A percentile compares a stretch with the other conserved stretches of the same genome.
Conservation (phyloP, 2,888 invertebrate species). For the Endomychus coccineus region DNA sequence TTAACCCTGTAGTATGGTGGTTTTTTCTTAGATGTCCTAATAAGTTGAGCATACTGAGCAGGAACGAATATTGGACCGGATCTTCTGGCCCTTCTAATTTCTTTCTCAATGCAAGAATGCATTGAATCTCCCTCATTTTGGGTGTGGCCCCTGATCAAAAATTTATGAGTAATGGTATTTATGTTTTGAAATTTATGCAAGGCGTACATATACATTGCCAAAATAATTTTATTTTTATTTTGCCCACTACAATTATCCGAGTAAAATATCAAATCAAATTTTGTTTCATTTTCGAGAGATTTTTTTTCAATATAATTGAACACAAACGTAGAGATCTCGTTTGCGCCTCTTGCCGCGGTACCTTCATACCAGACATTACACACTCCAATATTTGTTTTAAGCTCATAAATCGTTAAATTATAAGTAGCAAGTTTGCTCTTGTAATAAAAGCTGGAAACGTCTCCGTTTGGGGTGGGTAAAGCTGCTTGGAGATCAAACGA, state of each 20-base stretch:
- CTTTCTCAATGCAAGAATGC: constrained; percentile 10
- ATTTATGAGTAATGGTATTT: constrained; percentile 11
- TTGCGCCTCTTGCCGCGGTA: constrained; percentile 30
- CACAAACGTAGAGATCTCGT: constrained; percentile 34
- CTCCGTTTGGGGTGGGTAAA: constrained; percentile 31
- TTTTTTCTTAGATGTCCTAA: background rate
- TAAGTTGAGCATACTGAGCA: background rate
- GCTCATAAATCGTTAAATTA: constrained; percentile 30
- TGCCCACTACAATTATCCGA: constrained; percentile 29
- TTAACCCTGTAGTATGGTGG: background rate
- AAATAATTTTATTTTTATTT: constrained; percentile 25
- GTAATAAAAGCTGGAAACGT: constrained; percentile 29
- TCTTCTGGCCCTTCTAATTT: constrained; percentile 5
- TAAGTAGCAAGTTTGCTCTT: constrained; percentile 29
- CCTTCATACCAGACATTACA: constrained; percentile 36
- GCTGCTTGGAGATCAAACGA: constrained; percentile 20
- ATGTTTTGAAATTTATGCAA: constrained; percentile 5
- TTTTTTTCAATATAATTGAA: constrained; percentile 27
- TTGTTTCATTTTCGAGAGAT: constrained; percentile 6
- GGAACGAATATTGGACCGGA: constrained; percentile 2
- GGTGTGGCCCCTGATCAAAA: constrained; percentile 10
- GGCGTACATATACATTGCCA: constrained; percentile 16
- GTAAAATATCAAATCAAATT: constrained; percentile 24
- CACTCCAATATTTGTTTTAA: constrained; percentile 23
- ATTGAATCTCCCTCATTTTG: constrained; percentile 13